Evolutionary conservation across 2,888 invertebrate genomes (phyloP), one percentile per base, ranked within the genome.

Genomic region (Fragum whitleyi): DNA sequence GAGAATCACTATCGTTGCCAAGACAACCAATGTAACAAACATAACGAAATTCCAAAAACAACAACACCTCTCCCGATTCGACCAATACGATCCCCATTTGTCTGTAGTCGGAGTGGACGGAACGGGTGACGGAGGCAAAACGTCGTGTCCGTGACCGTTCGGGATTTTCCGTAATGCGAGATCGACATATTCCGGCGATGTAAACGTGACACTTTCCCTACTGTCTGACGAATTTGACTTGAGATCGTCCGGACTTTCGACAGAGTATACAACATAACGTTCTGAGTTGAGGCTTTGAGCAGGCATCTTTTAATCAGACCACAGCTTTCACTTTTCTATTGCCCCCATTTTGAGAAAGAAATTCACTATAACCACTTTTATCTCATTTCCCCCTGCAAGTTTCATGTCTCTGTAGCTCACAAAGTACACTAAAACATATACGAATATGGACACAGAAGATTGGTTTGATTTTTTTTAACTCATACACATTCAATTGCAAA

Each of bases 41-140:
- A 83, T 36, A 3, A 83, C 51, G 70, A 81, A 85, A 65, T 85
- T 85, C 67, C 79, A 77, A 21, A 85, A 85, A 65, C 84, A 85
- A 47, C 84, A 85, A 61, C 84, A 85, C 26, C 84, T 36, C 39
- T 85, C 84, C 3, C 84, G 28, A 67, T 57, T 79, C 2, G 84
- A 79, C 84, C 84, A 85, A 70, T 85, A 85, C 1, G 84, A 81
- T 26, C 81, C 81, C 84, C 84, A 85, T 53, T 75, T 80, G 26
- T 83, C 83, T 1, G 77, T 74, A 1, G 75, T 75, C 5, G 73
- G 65, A 14, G 80, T 65, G 0, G 84, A 85, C 14, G 74, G 55
- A 2, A 29, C 77, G 6, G 83, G 83, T 7, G 83, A 80, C n/a
- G 70, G 23, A 5, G 70, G 36, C n/a, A 42, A 2, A 5, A 65